Percentiles rank a stretch among this genome's conserved stretches.
Evolutionary conservation across 2,888 invertebrate species (phyloP).

Genomic region (Synergus gifuensis): DNA sequence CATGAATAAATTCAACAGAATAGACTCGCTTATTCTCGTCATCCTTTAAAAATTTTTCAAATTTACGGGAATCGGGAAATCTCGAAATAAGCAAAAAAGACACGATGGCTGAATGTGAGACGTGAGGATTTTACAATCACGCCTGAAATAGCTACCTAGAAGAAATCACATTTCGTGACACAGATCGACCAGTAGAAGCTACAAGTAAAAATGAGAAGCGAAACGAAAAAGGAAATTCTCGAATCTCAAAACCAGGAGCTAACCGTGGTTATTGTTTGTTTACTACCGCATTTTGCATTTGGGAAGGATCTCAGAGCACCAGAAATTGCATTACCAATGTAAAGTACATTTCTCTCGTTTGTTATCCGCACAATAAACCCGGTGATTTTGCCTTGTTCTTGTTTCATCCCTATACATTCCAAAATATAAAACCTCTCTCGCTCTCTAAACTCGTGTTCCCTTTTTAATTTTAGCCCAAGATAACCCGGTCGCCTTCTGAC

Average conservation of each 20-base stretch:
- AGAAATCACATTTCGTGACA: background rate
- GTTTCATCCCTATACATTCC: background rate
- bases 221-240: conserved; percentile 14
- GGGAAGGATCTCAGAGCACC: background rate
- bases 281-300: conserved; percentile 7
- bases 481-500: background rate
- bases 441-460: background rate
- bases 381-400: background rate
- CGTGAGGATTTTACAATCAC: conserved; percentile 21
- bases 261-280: conserved; percentile 22
- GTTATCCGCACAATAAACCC: conserved; percentile 10
- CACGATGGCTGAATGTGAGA: background rate
- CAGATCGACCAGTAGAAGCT: background rate
- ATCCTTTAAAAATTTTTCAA: background rate
- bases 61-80: background rate
- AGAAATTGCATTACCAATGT: conserved; percentile 15
- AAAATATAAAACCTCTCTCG: background rate
- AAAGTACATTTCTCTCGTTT: conserved; percentile 9
- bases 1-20: background rate
- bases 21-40: background rate
- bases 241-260: conserved; percentile 11
- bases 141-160: conserved; percentile 1
- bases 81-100: conserved; percentile 8
- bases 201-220: background rate
- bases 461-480: background rate